phyloP scores from a whole-genome alignment of 2,888 invertebrate genomes.

The Pediacus dermestoides region DNA sequence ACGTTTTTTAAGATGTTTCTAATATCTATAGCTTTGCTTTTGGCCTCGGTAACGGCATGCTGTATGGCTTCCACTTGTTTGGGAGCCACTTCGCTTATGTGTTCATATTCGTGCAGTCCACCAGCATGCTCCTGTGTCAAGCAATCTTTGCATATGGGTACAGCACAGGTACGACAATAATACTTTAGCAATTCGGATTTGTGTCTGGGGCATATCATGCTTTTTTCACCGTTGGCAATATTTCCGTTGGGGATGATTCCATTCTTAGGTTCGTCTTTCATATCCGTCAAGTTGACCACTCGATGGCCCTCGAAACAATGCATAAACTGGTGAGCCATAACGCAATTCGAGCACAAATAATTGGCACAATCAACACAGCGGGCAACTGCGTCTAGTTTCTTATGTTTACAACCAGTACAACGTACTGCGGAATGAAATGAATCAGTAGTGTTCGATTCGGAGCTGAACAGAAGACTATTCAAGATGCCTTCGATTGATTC shows the following conservation, averaged over 20 bases:
- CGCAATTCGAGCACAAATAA: slow-evolving; percentile 94
- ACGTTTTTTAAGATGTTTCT: slow-evolving; percentile 81
- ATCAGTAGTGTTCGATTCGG: slow-evolving; percentile 41
- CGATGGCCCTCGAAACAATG: slow-evolving; percentile 97
- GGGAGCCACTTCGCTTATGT: slow-evolving; percentile 75
- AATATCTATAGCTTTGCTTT: slow-evolving; percentile 84
- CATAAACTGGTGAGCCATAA: slow-evolving; percentile 99
- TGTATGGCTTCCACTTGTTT: slow-evolving; percentile 80
- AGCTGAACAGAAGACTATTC: slow-evolving; percentile 43
- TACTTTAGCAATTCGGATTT: slow-evolving; percentile 88
- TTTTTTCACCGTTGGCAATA: slow-evolving; percentile 57
- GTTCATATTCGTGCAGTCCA: slow-evolving; percentile 81
- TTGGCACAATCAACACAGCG: slow-evolving; percentile 96
- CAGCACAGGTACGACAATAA: slow-evolving; percentile 90
- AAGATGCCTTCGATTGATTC: slow-evolving; percentile 52
- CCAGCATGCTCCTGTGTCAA: slow-evolving; percentile 81
- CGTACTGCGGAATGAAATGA: slow-evolving; percentile 57
- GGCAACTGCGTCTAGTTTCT: slow-evolving; percentile 90
- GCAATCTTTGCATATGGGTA: slow-evolving; percentile 94
- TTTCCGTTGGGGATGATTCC: slow-evolving; percentile 40
- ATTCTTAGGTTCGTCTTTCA: slow-evolving; percentile 59
- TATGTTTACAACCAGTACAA: slow-evolving; percentile 96
- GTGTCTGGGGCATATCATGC: slow-evolving; percentile 81
- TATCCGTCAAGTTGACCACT: slow-evolving; percentile 68
- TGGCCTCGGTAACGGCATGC: slow-evolving; percentile 79